phyloP scores from a whole-genome alignment of 2,797 vertebrate species.

The Halcyon leucocephala region DNA sequence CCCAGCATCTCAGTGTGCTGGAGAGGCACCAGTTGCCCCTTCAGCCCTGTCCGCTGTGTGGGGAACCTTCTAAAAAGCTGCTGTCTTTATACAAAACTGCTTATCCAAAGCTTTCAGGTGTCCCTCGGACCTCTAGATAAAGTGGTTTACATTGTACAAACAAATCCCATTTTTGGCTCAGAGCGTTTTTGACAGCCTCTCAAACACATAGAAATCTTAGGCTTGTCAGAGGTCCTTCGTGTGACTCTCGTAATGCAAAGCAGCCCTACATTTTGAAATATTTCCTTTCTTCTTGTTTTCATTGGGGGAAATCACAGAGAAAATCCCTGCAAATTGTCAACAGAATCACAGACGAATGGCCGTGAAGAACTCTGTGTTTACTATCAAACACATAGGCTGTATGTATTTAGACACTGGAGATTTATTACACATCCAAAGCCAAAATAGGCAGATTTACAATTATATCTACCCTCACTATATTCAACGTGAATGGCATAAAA shows the following conservation, averaged over 20 bases:
- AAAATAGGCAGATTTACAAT: slow-evolving; percentile 33
- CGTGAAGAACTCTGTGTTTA: slow-evolving; percentile 13
- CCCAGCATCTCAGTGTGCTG: neutral
- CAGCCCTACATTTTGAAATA: slow-evolving; percentile 50
- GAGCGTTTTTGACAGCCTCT: slow-evolving; percentile 65
- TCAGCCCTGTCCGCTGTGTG: neutral
- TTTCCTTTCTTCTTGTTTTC: slow-evolving; percentile 66
- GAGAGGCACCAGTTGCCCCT: neutral
- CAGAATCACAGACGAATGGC: slow-evolving; percentile 39
- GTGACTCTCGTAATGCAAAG: slow-evolving; percentile 61
- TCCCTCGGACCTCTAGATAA: slow-evolving; percentile 64
- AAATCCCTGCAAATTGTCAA: slow-evolving; percentile 54
- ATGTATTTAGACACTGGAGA: slow-evolving; percentile 57
- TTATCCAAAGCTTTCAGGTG: slow-evolving; percentile 69
- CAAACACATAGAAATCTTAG: slow-evolving; percentile 53
- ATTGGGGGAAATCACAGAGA: slow-evolving; percentile 62
- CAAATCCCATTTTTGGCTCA: slow-evolving; percentile 70
- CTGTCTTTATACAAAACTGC: slow-evolving; percentile 37
- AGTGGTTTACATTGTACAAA: slow-evolving; percentile 59
- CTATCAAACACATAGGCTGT: slow-evolving; percentile 40
- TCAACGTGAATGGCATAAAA: neutral
- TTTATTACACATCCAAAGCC: slow-evolving; percentile 48
- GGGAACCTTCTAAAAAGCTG: neutral
- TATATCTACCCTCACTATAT: neutral
- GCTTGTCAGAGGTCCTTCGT: slow-evolving; percentile 65